Percentiles rank a stretch among this genome's conserved stretches.
These are phyloP conservation scores for Caenorhabditis wallacei DNA, from an alignment of 2,888 invertebrate species.

Conservation along the genomic window DNA sequence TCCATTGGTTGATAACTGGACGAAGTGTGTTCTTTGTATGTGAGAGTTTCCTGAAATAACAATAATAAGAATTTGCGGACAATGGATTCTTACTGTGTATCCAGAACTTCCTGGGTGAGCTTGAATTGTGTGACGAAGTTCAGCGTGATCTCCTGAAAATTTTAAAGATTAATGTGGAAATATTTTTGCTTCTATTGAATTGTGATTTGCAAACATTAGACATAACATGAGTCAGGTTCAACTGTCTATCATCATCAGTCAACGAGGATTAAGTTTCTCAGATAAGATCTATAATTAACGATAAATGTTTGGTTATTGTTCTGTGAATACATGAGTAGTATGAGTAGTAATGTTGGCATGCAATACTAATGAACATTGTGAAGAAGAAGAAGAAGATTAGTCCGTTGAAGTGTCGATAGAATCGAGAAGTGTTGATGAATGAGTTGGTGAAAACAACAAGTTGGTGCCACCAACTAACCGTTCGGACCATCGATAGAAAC, in stretches of 20 bases:
- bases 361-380: background rate
- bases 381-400: background rate
- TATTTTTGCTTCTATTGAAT: no score
- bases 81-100: slow-evolving; percentile 43
- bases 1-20: slow-evolving; percentile 61
- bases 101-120: slow-evolving; percentile 54
- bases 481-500: slow-evolving; percentile 22
- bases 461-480: slow-evolving; percentile 61
- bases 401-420: slow-evolving; percentile 15
- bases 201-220: no score
- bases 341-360: slow-evolving; percentile 3
- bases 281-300: no score
- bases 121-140: slow-evolving; percentile 53
- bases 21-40: slow-evolving; percentile 66
- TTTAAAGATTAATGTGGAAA: background rate
- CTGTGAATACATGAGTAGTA: background rate
- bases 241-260: no score
- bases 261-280: no score
- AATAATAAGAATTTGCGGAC: background rate
- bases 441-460: slow-evolving; percentile 16
- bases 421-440: slow-evolving; percentile 7
- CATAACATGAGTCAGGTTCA: no score
- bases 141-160: slow-evolving; percentile 61
- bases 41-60: slow-evolving; percentile 61
- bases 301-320: no score